Base-by-base conservation (phyloP, 2,113 vertebrate genomes). In the Ceyx margarethae region DNA sequence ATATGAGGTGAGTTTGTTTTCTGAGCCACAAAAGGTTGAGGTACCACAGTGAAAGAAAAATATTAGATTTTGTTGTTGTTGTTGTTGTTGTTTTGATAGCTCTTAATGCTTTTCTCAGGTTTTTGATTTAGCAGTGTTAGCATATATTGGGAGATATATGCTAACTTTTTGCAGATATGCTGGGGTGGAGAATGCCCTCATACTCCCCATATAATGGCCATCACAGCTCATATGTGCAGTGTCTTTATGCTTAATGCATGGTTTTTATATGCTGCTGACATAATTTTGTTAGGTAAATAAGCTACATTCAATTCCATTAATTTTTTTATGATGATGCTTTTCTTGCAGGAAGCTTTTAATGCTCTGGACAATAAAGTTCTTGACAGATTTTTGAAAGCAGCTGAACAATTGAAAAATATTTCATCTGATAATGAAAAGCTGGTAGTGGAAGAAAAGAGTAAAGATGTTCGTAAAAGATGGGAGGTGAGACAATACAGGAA, bases 391-490 rank as follows among this genome's bases (percentile, higher is more conserved):
- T 94, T 99, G 89, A 98, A 98, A 33, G 33, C 33, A 33, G 33
- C 33, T 33, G 33, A 33, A 33, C 97, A 98, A 72, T 97, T 99
- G 98, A 98, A 98, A 96, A 97, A 89, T 33, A 96, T 97, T 89
- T 98, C 98, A 19, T 95, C 97, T 4, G 95, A 97, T 13, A 86
- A 89, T 2, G 98, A 97, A 85, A 98, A 98, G 73, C 81, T 93
- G 75, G 95, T 96, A 54, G 97, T 99, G 97, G 98, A 98, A 94
- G 96, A 98, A 79, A 97, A 98, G 91, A 98, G 98, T 51, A 95
- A 97, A 88, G 98, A 98, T 13, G 93, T 98, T 71, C 91, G 93
- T 64, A 96, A 96, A 69, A 98, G 98, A 96, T 99, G 99, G 99
- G 98, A 99, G 98, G 99, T 99, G 73, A 97, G 97, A 80, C 53